Percentiles rank a stretch among this genome's conserved stretches.
Evolutionary conservation across 2,888 invertebrate species (phyloP).

Genomic region (Linnaemya vulpina): DNA sequence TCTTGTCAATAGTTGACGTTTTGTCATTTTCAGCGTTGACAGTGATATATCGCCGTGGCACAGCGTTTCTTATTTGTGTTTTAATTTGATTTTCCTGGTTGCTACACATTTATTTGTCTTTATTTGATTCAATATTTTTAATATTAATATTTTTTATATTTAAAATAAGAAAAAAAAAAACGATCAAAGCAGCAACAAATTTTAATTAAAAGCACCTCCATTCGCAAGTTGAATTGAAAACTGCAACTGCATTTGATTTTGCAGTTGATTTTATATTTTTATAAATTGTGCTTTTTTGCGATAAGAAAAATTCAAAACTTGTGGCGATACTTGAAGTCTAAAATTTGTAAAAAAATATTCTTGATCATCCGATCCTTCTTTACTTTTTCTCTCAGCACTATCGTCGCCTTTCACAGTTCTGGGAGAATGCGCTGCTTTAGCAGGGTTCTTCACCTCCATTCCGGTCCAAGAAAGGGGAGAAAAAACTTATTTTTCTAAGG

Average conservation of each 20-base stretch:
- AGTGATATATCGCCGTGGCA: slow-evolving; percentile 73
- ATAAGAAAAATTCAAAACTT: too few relatives aligned
- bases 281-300: too few relatives aligned
- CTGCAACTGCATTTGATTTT: background rate
- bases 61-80: slow-evolving; percentile 41
- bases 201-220: background rate
- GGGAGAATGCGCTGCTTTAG: too few relatives aligned
- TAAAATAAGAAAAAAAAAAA: slow-evolving; percentile 3
- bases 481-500: too few relatives aligned
- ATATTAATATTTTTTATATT: background rate
- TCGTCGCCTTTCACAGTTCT: too few relatives aligned
- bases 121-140: slow-evolving; percentile 46
- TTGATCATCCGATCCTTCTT: too few relatives aligned
- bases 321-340: too few relatives aligned
- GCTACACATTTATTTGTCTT: slow-evolving; percentile 35
- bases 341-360: too few relatives aligned
- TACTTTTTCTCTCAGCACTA: too few relatives aligned
- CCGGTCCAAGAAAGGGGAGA: too few relatives aligned
- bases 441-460: too few relatives aligned
- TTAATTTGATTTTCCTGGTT: slow-evolving; percentile 26
- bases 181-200: background rate
- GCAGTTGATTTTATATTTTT: background rate
- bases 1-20: slow-evolving; percentile 75
- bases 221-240: background rate
- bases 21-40: slow-evolving; percentile 74